phyloP scores from a whole-genome alignment of 1,140 invertebrate genomes.

The Sesamia nonagrioides region DNA sequence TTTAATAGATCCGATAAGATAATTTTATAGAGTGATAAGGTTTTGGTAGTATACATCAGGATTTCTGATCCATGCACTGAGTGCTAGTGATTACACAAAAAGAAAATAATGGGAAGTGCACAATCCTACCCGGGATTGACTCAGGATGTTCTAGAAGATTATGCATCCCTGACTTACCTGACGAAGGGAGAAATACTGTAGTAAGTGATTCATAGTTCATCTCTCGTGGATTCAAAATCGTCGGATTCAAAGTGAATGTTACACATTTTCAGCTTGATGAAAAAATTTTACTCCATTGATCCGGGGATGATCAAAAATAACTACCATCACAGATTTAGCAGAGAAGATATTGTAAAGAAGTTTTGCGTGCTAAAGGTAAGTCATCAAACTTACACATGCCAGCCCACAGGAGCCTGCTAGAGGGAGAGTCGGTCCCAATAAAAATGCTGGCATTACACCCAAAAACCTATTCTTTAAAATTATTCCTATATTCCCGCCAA shows the following conservation, averaged over 20 bases:
- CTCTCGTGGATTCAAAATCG: too few relatives aligned
- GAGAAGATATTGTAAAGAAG: conserved; percentile 83
- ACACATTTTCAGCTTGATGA: conserved; percentile 83
- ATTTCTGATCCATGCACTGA: not conserved
- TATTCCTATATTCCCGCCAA: too few relatives aligned
- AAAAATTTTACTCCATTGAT: conserved; percentile 85
- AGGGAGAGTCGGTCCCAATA: too few relatives aligned
- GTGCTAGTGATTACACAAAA: not conserved
- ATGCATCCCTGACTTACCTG: conserved; percentile 88
- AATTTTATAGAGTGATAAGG: conserved; percentile 10
- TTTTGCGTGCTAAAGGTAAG: conserved; percentile 87
- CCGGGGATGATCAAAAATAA: conserved; percentile 78
- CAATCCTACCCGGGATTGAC: conserved; percentile 83
- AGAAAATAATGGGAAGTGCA: conserved; percentile 80
- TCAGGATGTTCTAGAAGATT: conserved; percentile 88
- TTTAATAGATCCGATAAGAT: conserved; percentile 47
- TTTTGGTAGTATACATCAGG: conserved; percentile 16
- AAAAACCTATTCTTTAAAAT: too few relatives aligned
- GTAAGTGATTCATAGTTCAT: conserved; percentile 82
- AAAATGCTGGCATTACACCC: too few relatives aligned
- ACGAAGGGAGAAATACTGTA: conserved; percentile 88
- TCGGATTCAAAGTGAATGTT: not conserved
- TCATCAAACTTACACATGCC: too few relatives aligned
- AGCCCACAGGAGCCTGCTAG: too few relatives aligned
- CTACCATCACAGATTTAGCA: conserved; percentile 84